These are phyloP conservation scores for Synanthedon vespiformis DNA, from an alignment of 2,888 invertebrate genomes.

Conservation along the genomic window DNA sequence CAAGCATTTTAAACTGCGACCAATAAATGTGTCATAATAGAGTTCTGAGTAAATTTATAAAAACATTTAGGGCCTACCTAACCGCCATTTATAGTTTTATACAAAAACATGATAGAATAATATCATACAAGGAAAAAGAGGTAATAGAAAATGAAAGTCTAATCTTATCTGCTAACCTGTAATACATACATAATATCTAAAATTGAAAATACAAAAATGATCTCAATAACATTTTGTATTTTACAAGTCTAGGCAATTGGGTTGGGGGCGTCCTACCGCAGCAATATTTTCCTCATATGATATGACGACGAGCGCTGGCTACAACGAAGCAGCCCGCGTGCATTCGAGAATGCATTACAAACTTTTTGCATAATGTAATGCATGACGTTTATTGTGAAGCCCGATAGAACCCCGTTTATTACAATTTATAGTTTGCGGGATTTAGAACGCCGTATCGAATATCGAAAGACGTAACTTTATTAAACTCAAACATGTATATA, in stretches of 20 bases:
- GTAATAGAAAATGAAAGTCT: too few relatives aligned
- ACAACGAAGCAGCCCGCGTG: slow-evolving; percentile 1
- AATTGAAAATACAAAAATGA: too few relatives aligned
- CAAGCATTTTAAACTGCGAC: too few relatives aligned
- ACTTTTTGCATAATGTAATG: slow-evolving; percentile 32
- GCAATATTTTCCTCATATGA: background rate
- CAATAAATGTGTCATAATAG: too few relatives aligned
- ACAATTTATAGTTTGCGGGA: slow-evolving; percentile 22
- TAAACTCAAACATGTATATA: background rate
- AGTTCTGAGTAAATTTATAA: too few relatives aligned
- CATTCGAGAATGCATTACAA: slow-evolving; percentile 18
- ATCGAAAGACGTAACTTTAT: background rate
- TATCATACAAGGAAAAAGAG: too few relatives aligned
- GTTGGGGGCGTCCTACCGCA: slow-evolving; percentile 4
- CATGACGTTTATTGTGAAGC: slow-evolving; percentile 21
- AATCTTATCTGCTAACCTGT: too few relatives aligned
- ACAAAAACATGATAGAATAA: too few relatives aligned
- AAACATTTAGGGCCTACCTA: too few relatives aligned
- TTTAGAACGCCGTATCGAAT: slow-evolving; percentile 12
- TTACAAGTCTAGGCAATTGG: slow-evolving; percentile 1
- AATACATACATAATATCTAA: too few relatives aligned
- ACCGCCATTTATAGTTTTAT: too few relatives aligned
- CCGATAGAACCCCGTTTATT: slow-evolving; percentile 12
- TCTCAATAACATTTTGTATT: background rate
- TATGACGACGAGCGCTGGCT: background rate